A percentile compares a stretch with the other conserved stretches of the same genome.
phyloP scores from a whole-genome alignment of 1,140 invertebrate species.

The Parapsyche elsis region DNA sequence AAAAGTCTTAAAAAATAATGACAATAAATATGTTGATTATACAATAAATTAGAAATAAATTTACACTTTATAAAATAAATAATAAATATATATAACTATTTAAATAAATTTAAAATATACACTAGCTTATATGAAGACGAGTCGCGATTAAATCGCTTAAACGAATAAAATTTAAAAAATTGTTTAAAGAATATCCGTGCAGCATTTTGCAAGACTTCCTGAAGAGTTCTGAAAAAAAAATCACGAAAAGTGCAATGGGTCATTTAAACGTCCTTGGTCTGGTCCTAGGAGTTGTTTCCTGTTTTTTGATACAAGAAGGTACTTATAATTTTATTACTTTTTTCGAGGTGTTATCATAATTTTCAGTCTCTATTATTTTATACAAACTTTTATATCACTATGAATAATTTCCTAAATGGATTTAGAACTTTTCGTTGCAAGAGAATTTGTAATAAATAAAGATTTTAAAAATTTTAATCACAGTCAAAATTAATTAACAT shows the following conservation, averaged over 20 bases:
- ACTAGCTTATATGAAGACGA: background rate
- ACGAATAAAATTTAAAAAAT: too few relatives aligned
- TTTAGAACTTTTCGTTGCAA: too few relatives aligned
- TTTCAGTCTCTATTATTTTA: too few relatives aligned
- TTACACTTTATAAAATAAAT: background rate
- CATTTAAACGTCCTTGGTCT: background rate
- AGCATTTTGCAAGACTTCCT: background rate
- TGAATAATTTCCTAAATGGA: too few relatives aligned
- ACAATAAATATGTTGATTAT: constrained; percentile 13
- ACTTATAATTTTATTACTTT: background rate
- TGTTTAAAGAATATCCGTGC: background rate
- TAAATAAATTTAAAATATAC: constrained; percentile 6
- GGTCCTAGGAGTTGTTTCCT: constrained; percentile 19
- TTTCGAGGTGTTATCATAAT: too few relatives aligned
- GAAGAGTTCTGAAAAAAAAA: constrained; percentile 5
- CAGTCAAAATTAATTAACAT: too few relatives aligned
- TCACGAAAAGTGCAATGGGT: background rate
- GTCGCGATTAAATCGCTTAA: too few relatives aligned
- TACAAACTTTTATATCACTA: too few relatives aligned
- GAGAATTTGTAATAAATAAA: too few relatives aligned
- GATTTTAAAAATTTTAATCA: too few relatives aligned
- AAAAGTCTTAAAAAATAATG: constrained; percentile 13
- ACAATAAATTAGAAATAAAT: constrained; percentile 13
- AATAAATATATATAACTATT: background rate
- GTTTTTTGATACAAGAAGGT: constrained; percentile 18